Base-by-base conservation (phyloP, 2,888 invertebrate genomes). In the Drosophila quinaria region DNA sequence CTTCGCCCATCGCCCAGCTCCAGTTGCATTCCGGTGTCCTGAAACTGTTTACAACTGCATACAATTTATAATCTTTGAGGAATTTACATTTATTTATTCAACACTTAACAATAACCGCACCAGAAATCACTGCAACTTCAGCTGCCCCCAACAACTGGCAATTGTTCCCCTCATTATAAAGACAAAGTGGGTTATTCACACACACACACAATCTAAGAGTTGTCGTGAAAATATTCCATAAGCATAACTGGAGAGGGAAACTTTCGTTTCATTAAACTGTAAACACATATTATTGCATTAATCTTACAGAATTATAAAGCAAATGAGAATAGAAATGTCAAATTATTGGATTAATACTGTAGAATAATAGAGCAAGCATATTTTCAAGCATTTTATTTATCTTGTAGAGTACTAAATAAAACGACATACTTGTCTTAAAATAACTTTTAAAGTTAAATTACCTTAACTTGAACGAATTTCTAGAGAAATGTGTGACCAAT, bases 61-160 rank as follows among this genome's bases (percentile, higher is more conserved):
- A 79, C 89, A 84, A 90, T 89, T 87, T 88, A 90, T 88, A 88
- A 87, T 90, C 85, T 89, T 89, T 87, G 63, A 84, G 73, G 72
- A 76, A 82, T 79, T 90, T 84, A 74, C 80, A 87, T 89, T 87
- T 89, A 90, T 88, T 88, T 88, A 90, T 87, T 75, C 83, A 65
- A 56, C 66, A 77, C 73, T 72, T 74, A 63, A 81, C 67, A 67
- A 73, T 69, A 68, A 87, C 73, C 64, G 73, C 75, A 69, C 47
- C 72, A 78, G 67, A 79, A 78, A 83, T 87, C 76, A 75, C 68
- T 71, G 62, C 56, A 66, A 58, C 54, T 62, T 52, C 46, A 50
- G 41, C 62, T n/a, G 44, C 19, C 25, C 19, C 35, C 33, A 29
- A 15, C 3, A 46, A 25, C 44, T 37, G 25, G 4, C 31, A 52